Conservation (phyloP, 2,888 invertebrate species). For the Tipula confusa region DNA sequence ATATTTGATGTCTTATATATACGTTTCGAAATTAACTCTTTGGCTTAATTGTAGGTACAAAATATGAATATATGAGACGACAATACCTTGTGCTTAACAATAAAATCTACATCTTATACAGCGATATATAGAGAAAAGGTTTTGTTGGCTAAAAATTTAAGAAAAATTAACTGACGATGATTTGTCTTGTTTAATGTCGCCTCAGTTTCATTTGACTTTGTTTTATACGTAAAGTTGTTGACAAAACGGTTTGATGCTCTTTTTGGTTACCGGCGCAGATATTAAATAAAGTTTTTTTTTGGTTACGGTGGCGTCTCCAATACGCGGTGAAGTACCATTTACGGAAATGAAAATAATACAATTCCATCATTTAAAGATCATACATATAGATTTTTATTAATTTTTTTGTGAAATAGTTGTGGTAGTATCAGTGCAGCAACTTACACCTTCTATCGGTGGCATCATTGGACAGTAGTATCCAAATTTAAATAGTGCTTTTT, state of each 20-base stretch:
- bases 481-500: slow-evolving; percentile 12
- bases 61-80: not conserved
- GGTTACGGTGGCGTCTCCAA: not conserved
- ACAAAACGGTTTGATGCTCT: not conserved
- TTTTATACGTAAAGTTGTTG: not conserved
- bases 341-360: not conserved
- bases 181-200: not conserved
- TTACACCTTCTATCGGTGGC: not conserved
- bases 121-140: not conserved
- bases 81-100: no score
- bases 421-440: not conserved
- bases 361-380: no score
- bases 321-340: no score
- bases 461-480: not conserved
- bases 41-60: not conserved
- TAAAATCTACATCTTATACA: not conserved
- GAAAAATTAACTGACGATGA: not conserved
- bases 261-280: not conserved
- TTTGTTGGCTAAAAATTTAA: not conserved
- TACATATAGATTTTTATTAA: not conserved
- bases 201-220: not conserved
- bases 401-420: not conserved
- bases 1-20: not conserved
- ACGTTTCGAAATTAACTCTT: slow-evolving; percentile 3
- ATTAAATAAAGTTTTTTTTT: not conserved